A percentile compares a stretch with the other conserved stretches of the same genome.
phyloP scores from a whole-genome alignment of 1,140 invertebrate genomes.

The Philotrypesis tridentata region DNA sequence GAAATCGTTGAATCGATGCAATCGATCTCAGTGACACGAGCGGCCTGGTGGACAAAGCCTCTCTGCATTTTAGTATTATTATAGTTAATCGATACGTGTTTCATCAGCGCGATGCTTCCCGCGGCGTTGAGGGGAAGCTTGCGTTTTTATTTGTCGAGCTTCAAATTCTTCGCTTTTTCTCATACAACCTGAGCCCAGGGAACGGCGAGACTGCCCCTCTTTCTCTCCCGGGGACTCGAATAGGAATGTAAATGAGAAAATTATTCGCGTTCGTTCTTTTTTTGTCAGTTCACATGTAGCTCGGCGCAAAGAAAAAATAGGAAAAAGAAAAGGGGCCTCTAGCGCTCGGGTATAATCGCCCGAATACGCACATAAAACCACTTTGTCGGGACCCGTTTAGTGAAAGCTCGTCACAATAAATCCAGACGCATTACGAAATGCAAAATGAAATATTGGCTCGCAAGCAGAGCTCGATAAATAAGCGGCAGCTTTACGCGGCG shows the following conservation, averaged over 20 bases:
- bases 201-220: not conserved
- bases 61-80: conserved; percentile 39
- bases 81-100: conserved; percentile 1
- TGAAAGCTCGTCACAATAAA: too few species aligned
- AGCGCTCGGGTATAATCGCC: too few species aligned
- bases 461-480: too few species aligned
- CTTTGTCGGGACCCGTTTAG: too few species aligned
- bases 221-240: not conserved
- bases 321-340: too few species aligned
- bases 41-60: not conserved
- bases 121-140: not conserved
- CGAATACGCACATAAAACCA: too few species aligned
- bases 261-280: not conserved
- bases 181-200: not conserved
- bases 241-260: not conserved
- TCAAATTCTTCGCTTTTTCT: not conserved
- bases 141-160: not conserved
- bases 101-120: not conserved
- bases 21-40: conserved; percentile 10
- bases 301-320: too few species aligned
- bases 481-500: too few species aligned
- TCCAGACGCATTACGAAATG: too few species aligned
- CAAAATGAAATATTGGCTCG: too few species aligned
- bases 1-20: not conserved
- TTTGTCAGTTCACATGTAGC: too few species aligned